Evolutionary conservation across 2,113 vertebrate species (phyloP).

Genomic region (Ia io): DNA sequence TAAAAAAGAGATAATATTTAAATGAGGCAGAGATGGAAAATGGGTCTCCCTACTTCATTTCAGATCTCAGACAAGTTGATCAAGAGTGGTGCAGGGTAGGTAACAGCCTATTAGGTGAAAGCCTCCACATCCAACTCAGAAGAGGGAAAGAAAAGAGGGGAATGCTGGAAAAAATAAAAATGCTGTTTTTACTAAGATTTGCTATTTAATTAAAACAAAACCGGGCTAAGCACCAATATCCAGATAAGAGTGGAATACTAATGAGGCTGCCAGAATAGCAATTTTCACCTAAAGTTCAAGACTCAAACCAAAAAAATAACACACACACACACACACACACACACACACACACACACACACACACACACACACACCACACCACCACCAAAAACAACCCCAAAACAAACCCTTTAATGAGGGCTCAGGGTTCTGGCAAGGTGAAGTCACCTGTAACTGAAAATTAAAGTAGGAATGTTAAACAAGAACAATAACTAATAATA

Average conservation of each 20-base stretch:
- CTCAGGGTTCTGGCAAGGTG: background rate
- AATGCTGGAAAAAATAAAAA: constrained; percentile 13
- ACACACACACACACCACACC: too few relatives aligned
- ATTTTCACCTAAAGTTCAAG: background rate
- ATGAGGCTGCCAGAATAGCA: background rate
- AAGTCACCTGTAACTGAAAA: background rate
- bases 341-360: background rate
- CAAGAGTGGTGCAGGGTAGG: background rate
- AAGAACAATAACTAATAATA: background rate
- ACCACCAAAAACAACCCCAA: background rate
- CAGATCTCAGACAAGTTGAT: background rate
- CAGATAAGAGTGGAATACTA: background rate
- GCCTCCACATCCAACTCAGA: background rate
- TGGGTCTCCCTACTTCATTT: background rate
- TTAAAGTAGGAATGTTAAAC: constrained; percentile 4
- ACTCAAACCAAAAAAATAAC: background rate
- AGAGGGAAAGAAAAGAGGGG: background rate
- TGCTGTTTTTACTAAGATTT: background rate
- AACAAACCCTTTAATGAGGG: background rate
- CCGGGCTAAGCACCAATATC: background rate
- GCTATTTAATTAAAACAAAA: constrained; percentile 15
- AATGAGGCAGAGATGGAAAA: background rate
- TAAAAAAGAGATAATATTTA: background rate
- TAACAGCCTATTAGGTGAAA: background rate
- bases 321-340: background rate